Evolutionary conservation across 2,888 invertebrate species (phyloP).

Genomic region (Branchinecta sandiegonensis): DNA sequence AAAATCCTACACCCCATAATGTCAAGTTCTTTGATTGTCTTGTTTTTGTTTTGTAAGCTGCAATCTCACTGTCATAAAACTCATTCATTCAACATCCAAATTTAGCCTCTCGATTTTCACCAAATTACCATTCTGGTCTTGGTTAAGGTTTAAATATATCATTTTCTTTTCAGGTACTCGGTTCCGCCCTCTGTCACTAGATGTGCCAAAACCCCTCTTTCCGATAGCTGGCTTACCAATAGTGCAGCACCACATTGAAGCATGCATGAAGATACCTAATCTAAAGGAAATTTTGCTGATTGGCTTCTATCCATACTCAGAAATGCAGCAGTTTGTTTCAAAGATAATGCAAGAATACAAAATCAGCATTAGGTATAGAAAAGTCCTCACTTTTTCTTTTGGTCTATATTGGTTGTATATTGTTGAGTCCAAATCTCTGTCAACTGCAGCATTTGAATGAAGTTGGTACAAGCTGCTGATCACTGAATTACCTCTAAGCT

Average conservation of each 20-base stretch:
- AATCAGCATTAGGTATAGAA: conserved; percentile 53
- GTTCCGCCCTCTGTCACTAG: conserved; percentile 87
- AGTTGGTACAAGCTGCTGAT: no score
- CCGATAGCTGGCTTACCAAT: conserved; percentile 91
- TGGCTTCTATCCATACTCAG: conserved; percentile 73
- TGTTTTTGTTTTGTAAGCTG: background rate
- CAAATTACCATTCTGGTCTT: conserved; percentile 19
- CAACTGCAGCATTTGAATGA: background rate
- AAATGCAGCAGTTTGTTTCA: conserved; percentile 69
- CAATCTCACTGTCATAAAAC: no score
- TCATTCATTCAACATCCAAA: background rate
- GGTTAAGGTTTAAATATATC: background rate
- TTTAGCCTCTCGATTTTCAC: conserved; percentile 17
- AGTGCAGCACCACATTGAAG: conserved; percentile 93
- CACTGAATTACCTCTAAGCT: no score
- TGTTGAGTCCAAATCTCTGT: background rate
- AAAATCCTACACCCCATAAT: no score
- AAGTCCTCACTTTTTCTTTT: no score
- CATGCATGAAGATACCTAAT: conserved; percentile 59
- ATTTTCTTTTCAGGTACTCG: conserved; percentile 59
- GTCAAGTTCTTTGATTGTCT: conserved; percentile 4
- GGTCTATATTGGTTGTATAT: background rate
- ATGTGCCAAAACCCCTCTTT: conserved; percentile 94
- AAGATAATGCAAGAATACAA: conserved; percentile 71
- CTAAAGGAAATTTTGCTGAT: conserved; percentile 83